phyloP scores from a whole-genome alignment of 2,113 vertebrate species.

The Eudorcas thomsonii region DNA sequence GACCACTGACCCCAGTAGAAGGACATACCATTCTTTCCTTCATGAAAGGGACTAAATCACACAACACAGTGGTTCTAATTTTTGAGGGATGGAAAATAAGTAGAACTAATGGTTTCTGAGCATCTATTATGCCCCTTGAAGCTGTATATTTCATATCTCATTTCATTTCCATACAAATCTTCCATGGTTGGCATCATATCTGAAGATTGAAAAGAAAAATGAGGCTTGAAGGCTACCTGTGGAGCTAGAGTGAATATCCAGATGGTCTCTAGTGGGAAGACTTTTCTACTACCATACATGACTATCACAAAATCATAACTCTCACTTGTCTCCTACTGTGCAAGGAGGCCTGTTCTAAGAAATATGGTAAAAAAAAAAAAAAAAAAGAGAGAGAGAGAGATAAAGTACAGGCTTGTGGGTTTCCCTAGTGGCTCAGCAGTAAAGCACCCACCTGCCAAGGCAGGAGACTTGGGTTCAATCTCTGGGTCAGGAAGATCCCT shows the following conservation, averaged over 20 bases:
- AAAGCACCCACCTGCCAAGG: background rate
- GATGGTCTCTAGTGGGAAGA: background rate
- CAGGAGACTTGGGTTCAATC: background rate
- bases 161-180: background rate
- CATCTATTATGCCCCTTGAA: background rate
- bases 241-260: background rate
- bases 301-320: background rate
- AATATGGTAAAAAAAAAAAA: background rate
- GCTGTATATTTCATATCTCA: background rate
- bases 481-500: background rate
- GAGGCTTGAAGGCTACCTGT: background rate
- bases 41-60: background rate
- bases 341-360: background rate
- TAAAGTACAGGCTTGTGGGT: background rate
- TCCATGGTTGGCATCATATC: background rate
- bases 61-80: background rate
- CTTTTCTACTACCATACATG: background rate
- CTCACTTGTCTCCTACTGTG: background rate
- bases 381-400: too few species aligned
- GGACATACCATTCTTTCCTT: background rate
- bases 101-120: background rate
- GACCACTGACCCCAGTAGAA: background rate
- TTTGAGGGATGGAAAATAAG: background rate
- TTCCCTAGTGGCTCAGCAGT: background rate
- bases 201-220: background rate